These are phyloP conservation scores for Spodoptera exigua DNA, from an alignment of 2,888 invertebrate genomes.

Conservation along the genomic window DNA sequence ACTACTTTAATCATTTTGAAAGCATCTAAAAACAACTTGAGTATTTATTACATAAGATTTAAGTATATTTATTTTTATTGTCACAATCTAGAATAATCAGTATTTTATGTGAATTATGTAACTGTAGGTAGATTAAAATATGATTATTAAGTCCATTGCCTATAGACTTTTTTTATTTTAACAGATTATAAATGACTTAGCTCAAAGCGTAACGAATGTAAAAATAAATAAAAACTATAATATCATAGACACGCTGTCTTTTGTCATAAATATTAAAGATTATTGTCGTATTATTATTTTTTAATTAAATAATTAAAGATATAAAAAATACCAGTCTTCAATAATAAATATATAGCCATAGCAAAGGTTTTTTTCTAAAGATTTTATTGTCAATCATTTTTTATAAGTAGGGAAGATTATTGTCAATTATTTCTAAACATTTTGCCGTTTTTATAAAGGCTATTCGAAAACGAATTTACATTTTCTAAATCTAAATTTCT, in stretches of 20 bases:
- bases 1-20: conserved; percentile 3
- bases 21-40: conserved; percentile 23
- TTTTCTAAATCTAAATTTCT: conserved; percentile 24
- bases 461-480: conserved; percentile 28
- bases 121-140: no score
- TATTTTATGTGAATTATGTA: no score
- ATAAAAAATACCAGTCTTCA: conserved; percentile 52
- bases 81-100: conserved; percentile 10
- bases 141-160: not conserved
- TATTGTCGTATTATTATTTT: conserved; percentile 29
- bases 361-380: conserved; percentile 35
- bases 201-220: conserved; percentile 40
- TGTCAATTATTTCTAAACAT: conserved; percentile 37
- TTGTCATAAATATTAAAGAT: conserved; percentile 13
- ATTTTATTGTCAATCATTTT: conserved; percentile 43
- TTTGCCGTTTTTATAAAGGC: conserved; percentile 36
- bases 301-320: conserved; percentile 16
- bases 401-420: conserved; percentile 28
- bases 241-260: conserved; percentile 1
- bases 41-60: conserved; percentile 2
- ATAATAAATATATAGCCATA: conserved; percentile 41
- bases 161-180: conserved; percentile 4
- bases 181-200: conserved; percentile 9
- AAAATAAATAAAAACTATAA: conserved; percentile 36
- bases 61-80: conserved; percentile 27